A percentile compares a stretch with the other conserved stretches of the same genome.
Conservation (phyloP, 2,888 invertebrate species). For the Dryobotodes eremita region DNA sequence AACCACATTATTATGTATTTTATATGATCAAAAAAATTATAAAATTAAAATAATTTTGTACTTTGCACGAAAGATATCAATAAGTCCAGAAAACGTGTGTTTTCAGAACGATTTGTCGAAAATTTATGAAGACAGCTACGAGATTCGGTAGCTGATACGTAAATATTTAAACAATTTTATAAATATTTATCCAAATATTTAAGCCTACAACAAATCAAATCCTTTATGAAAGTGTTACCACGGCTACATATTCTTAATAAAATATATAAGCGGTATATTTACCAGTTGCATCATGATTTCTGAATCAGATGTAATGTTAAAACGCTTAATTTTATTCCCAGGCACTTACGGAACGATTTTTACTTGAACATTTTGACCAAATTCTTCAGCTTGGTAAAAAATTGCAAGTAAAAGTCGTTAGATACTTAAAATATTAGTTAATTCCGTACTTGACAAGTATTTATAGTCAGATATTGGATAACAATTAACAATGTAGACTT, state of each 20-base stretch:
- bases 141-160: conserved; percentile 55
- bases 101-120: conserved; percentile 54
- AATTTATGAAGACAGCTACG: conserved; percentile 64
- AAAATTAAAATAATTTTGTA: conserved; percentile 36
- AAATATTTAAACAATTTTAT: conserved; percentile 62
- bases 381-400: neutral
- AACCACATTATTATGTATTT: neutral
- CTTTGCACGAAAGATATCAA: conserved; percentile 51
- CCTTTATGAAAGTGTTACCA: conserved; percentile 32
- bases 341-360: neutral
- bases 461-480: neutral
- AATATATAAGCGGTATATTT: conserved; percentile 6
- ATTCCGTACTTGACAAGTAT: neutral
- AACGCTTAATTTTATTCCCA: neutral
- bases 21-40: conserved; percentile 27
- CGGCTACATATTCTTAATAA: neutral
- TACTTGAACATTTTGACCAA: too few relatives aligned
- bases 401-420: neutral
- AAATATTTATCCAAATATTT: conserved; percentile 57
- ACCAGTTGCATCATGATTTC: conserved; percentile 33
- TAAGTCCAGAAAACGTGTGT: conserved; percentile 55
- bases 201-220: conserved; percentile 64
- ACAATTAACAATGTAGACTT: conserved; percentile 7
- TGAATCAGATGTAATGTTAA: conserved; percentile 7
- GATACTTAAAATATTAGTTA: neutral